Percentiles rank a stretch among this genome's conserved stretches.
phyloP scores from a whole-genome alignment of 2,113 vertebrate species.

The Macquaria australasica region DNA sequence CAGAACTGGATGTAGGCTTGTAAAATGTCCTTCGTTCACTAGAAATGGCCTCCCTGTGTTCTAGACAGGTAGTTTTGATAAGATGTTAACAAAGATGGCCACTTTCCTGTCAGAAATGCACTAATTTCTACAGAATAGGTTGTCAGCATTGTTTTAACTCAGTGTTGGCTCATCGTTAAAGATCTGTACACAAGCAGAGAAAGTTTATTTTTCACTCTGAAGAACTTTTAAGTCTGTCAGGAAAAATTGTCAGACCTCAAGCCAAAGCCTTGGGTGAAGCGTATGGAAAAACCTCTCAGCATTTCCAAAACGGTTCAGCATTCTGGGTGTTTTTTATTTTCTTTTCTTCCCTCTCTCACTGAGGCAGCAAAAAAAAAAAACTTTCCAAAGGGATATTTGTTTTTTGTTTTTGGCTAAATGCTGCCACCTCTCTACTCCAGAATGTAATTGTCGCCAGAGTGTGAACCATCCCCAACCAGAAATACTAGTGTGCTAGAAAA shows the following conservation, averaged over 20 bases:
- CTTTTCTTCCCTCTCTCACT: background rate
- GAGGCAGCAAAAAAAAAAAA: too few relatives aligned
- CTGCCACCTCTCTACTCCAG: conserved; percentile 60
- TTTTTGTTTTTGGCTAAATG: conserved; percentile 15
- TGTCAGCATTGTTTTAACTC: background rate
- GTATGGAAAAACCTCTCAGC: conserved; percentile 34
- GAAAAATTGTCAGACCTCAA: conserved; percentile 38
- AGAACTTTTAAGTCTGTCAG: conserved; percentile 32
- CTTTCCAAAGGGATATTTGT: conserved; percentile 28
- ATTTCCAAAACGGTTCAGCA: conserved; percentile 49
- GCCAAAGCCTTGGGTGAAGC: conserved; percentile 63
- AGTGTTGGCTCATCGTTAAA: conserved; percentile 1
- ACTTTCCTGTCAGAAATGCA: conserved; percentile 63
- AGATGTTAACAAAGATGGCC: background rate
- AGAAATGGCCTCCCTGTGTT: conserved; percentile 38
- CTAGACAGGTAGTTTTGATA: conserved; percentile 17
- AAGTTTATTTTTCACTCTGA: conserved; percentile 39
- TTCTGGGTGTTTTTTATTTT: conserved; percentile 18
- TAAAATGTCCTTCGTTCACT: conserved; percentile 40
- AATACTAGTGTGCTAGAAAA: conserved; percentile 50
- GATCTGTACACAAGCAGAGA: conserved; percentile 21
- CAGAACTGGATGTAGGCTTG: conserved; percentile 70
- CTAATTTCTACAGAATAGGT: conserved; percentile 45
- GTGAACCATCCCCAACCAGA: conserved; percentile 1
- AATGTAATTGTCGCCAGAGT: conserved; percentile 56